These are phyloP conservation scores for Colius striatus DNA, from an alignment of 2,113 vertebrate species.

Conservation along the genomic window DNA sequence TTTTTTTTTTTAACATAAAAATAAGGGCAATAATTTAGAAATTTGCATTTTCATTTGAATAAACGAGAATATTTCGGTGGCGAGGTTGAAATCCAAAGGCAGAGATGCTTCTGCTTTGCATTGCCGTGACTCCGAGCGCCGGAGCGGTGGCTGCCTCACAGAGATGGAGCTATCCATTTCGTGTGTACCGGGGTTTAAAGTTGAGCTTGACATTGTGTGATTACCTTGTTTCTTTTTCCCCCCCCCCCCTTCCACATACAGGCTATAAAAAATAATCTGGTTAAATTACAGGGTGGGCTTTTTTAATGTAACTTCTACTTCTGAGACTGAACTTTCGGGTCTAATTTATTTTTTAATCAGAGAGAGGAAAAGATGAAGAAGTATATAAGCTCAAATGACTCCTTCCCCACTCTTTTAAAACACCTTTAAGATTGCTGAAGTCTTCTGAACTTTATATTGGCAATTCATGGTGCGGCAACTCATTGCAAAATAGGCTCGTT, in stretches of 20 bases:
- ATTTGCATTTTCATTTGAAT: slow-evolving; percentile 89
- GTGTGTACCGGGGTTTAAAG: slow-evolving; percentile 65
- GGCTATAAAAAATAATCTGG: slow-evolving; percentile 22
- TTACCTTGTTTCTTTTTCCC: slow-evolving; percentile 21
- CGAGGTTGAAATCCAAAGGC: slow-evolving; percentile 78
- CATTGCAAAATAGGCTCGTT: slow-evolving; percentile 58
- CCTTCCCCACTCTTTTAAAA: slow-evolving; percentile 19
- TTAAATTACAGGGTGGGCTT: slow-evolving; percentile 14
- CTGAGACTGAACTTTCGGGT: slow-evolving; percentile 52
- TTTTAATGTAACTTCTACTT: slow-evolving; percentile 13
- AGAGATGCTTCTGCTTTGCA: slow-evolving; percentile 79
- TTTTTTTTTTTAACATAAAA: slow-evolving; percentile 76
- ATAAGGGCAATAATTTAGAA: slow-evolving; percentile 83
- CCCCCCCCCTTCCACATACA: background rate
- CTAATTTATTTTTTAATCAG: slow-evolving; percentile 45
- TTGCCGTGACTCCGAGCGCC: slow-evolving; percentile 69
- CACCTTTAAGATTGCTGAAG: slow-evolving; percentile 33
- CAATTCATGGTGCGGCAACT: slow-evolving; percentile 63
- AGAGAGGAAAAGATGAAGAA: slow-evolving; percentile 28
- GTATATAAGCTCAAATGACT: slow-evolving; percentile 33
- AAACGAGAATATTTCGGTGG: slow-evolving; percentile 81
- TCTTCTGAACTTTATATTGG: slow-evolving; percentile 40
- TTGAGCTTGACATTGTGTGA: slow-evolving; percentile 50
- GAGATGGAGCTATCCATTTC: slow-evolving; percentile 69
- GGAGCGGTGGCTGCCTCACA: slow-evolving; percentile 78